Evolutionary conservation across 2,888 invertebrate genomes (phyloP).

Genomic region (Bellardia pandia): DNA sequence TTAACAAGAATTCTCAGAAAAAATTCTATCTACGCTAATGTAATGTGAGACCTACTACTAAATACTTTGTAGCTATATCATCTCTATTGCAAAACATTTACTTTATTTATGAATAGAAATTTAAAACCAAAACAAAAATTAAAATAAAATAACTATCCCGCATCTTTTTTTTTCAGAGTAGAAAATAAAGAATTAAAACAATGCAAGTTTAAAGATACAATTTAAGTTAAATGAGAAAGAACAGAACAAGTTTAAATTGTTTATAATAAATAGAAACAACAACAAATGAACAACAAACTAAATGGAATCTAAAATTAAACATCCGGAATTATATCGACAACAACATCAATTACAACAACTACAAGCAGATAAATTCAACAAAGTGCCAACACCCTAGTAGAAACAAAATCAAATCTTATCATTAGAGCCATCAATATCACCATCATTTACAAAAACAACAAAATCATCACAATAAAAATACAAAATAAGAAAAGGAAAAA

Average conservation of each 20-base stretch:
- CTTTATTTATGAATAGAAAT: background rate
- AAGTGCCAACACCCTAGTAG: slow-evolving; percentile 65
- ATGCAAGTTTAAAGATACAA: slow-evolving; percentile 28
- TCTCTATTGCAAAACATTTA: too few species aligned
- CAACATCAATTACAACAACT: slow-evolving; percentile 42
- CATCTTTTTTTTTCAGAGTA: slow-evolving; percentile 11
- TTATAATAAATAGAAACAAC: slow-evolving; percentile 7
- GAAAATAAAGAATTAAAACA: background rate
- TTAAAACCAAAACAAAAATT: background rate
- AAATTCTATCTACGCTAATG: too few species aligned
- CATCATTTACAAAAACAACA: slow-evolving; percentile 30
- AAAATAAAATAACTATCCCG: background rate
- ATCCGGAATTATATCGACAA: slow-evolving; percentile 35
- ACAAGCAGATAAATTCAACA: slow-evolving; percentile 36
- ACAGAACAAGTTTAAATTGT: background rate
- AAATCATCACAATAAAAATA: slow-evolving; percentile 52
- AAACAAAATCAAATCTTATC: slow-evolving; percentile 24
- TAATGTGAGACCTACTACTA: too few species aligned
- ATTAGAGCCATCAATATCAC: slow-evolving; percentile 16
- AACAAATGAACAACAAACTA: slow-evolving; percentile 35
- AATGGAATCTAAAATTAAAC: slow-evolving; percentile 62
- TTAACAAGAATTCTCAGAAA: too few species aligned
- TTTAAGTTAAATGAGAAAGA: background rate
- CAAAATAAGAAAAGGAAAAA: slow-evolving; percentile 38
- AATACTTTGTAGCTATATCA: too few species aligned